These are phyloP conservation scores for Athrips mouffetella DNA, from an alignment of 2,888 invertebrate species.

Conservation along the genomic window DNA sequence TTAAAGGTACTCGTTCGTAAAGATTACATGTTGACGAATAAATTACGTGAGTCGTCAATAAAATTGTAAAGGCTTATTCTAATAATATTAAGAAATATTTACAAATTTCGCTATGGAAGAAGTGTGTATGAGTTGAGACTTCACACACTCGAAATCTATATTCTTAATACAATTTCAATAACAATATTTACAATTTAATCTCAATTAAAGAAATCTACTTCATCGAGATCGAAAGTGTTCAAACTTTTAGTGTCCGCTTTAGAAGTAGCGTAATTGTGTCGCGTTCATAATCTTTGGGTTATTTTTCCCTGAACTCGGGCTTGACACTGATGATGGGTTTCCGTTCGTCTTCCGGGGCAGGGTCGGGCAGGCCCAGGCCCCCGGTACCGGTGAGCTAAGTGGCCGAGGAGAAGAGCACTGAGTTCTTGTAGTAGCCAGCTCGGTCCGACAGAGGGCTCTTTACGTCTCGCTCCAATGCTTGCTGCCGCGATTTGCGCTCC, in stretches of 20 bases:
- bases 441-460: conserved; percentile 91
- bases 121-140: conserved; percentile 59
- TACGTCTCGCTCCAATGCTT: conserved; percentile 88
- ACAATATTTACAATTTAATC: conserved; percentile 73
- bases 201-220: conserved; percentile 41
- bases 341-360: conserved; percentile 60
- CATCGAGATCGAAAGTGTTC: conserved; percentile 54
- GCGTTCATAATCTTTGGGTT: conserved; percentile 42
- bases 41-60: conserved; percentile 69
- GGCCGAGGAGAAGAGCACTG: conserved; percentile 92
- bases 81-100: conserved; percentile 67
- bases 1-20: conserved; percentile 72
- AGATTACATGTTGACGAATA: conserved; percentile 72
- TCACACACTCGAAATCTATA: conserved; percentile 56
- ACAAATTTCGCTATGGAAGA: conserved; percentile 79
- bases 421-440: conserved; percentile 92
- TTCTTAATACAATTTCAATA: conserved; percentile 56
- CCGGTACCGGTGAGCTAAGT: conserved; percentile 80
- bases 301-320: conserved; percentile 75
- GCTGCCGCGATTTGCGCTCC: conserved; percentile 91
- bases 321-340: conserved; percentile 77
- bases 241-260: conserved; percentile 30
- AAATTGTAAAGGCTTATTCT: conserved; percentile 60
- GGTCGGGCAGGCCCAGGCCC: conserved; percentile 61
- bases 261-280: background rate